phyloP scores from a whole-genome alignment of 1,140 invertebrate genomes.

The Drosophila orena region DNA sequence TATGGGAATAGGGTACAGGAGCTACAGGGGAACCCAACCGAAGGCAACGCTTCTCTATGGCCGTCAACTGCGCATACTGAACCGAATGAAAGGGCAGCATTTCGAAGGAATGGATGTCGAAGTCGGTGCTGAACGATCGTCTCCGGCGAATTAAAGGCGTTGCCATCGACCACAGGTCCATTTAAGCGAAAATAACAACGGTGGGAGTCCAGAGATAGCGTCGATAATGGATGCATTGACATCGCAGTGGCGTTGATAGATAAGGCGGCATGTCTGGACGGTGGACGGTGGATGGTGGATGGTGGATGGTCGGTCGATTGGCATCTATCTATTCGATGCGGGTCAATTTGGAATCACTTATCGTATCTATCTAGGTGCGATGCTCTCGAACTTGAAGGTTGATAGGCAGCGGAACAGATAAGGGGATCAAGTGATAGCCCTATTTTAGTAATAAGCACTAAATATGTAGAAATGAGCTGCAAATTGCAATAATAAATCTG shows the following conservation, averaged over 20 bases:
- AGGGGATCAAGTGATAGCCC: not conserved
- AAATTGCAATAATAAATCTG: not conserved
- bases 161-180: constrained; percentile 14
- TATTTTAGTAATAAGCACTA: not conserved
- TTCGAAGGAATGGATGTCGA: constrained; percentile 13
- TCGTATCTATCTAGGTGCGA: constrained; percentile 12
- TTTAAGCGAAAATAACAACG: constrained; percentile 26
- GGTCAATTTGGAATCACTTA: constrained; percentile 63
- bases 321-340: not conserved
- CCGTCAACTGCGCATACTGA: constrained; percentile 64
- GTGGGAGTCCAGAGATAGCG: constrained; percentile 5
- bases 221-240: constrained; percentile 38
- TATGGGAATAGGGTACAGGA: too few relatives aligned
- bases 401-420: not conserved
- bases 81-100: constrained; percentile 77
- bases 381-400: constrained; percentile 8
- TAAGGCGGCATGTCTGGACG: constrained; percentile 26
- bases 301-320: not conserved
- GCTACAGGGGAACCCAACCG: constrained; percentile 37
- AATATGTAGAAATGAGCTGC: not conserved
- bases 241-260: constrained; percentile 49
- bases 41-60: constrained; percentile 55
- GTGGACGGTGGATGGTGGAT: too few relatives aligned
- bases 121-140: constrained; percentile 6
- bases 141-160: constrained; percentile 6